Base-by-base conservation (phyloP, 2,888 invertebrate species). In the Pheosia tremula region DNA sequence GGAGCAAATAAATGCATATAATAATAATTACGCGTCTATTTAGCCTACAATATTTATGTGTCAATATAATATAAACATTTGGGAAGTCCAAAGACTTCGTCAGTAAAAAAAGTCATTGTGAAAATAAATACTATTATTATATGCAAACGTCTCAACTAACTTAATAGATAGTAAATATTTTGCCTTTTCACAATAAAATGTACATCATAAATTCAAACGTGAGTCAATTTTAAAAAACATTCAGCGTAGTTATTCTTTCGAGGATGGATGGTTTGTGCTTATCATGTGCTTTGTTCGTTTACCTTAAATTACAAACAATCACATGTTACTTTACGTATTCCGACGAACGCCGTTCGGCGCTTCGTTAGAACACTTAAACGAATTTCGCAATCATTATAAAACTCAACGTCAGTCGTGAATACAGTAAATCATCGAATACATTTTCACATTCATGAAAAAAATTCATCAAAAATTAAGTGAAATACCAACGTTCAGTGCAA, bases 201-300 rank as follows among this genome's bases (percentile, higher is more conserved):
- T 93, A 47, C 47, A 90, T 92, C 86, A 92, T 93, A 93, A 93
- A 93, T 93, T 93, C 88, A 93, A 93, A 93, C 93, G 90, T 91
- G 92, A 90, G 82, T 90, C 85, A 75, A 90, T 86, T 83, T 89
- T 89, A 85, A 89, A 24, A 90, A 92, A 92, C 91, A 90, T 90
- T 87, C 89, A 90, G 91, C 90, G 81, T 90, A 91, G 82, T 90
- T 83, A 79, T 77, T 89, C 77, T 89, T 56, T 85, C 86, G 86
- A 90, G 91, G 91, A 93, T 91, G 93, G 93, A 92, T 91, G 91
- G 88, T 93, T 93, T 93, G 93, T 93, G 93, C 93, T 91, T 81
- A 10, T 85, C 85, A 87, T 93, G 93, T 91, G 93, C 93, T 90
- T 91, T 89, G 86, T 90, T 89, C 83, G 78, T 83, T 80, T 82